Base-by-base conservation (phyloP, 2,113 vertebrate genomes). In the Octodon degus region DNA sequence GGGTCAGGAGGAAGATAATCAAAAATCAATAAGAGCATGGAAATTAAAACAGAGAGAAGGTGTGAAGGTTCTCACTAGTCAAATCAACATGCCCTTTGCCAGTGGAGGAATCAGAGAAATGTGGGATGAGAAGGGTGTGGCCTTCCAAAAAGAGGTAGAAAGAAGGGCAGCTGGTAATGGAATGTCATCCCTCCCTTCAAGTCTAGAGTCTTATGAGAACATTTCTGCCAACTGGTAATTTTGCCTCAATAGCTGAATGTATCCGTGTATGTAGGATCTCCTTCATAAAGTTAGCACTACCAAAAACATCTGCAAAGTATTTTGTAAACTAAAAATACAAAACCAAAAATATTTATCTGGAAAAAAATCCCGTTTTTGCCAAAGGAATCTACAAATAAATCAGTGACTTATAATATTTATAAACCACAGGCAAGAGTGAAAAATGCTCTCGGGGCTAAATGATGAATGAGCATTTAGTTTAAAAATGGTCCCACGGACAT, bases 11-110 rank as follows among this genome's bases (percentile, higher is more conserved):
- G 4, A 72, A 72, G 24, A 10, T 95, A 76, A 90, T 79, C 86
- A 91, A 93, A 94, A 96, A 83, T 32, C 77, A 1, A 94, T 67
- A 88, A 47, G 0, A n/a, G 86, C 86, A 40, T 88, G 77, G 92
- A 94, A 96, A 96, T 87, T 94, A 91, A 96, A 97, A 90, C 76
- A 96, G 53, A 92, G 95, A 95, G 55, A 19, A 86, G 63, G 37
- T 30, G 20, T 76, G 62, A 88, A 6, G 14, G 12, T 27, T 96
- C 37, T 96, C 67, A 55, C 74, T 70, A 87, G 40, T 85, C 74
- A 92, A 92, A 85, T 93, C 89, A 85, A 89, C 20, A 86, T 70
- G 83, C 3, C 43, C 79, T 86, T 95, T 95, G 40, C 89, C 83
- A 86, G 94, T 2, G 14, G 91, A 96, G 43, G 87, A 94, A 94